Conservation (phyloP, 1,140 invertebrate species). For the Drosophila albomicans region DNA sequence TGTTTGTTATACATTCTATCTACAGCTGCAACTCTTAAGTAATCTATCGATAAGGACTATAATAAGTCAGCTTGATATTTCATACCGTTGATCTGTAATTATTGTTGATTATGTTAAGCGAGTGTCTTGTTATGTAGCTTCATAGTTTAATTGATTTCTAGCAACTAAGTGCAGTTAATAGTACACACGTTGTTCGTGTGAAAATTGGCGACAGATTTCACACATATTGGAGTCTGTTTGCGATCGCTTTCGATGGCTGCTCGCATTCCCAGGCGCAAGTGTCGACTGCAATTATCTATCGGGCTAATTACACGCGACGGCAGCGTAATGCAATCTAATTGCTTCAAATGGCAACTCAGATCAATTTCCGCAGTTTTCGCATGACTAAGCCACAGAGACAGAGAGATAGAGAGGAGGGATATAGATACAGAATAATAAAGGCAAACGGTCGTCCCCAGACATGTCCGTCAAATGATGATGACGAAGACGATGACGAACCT, state of each 20-base stretch:
- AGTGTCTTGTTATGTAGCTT: neutral
- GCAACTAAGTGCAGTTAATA: neutral
- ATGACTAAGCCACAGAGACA: slow-evolving; percentile 11
- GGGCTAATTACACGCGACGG: slow-evolving; percentile 53
- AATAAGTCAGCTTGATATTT: too few species aligned
- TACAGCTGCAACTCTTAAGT: too few species aligned
- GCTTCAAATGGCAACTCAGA: slow-evolving; percentile 46
- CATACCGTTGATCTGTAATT: too few species aligned
- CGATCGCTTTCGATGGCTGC: neutral
- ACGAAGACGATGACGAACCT: slow-evolving; percentile 75
- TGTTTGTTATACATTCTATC: too few species aligned
- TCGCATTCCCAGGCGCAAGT: slow-evolving; percentile 47
- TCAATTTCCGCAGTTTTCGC: slow-evolving; percentile 26
- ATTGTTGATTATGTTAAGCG: neutral
- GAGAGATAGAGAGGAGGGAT: neutral
- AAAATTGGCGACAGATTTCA: slow-evolving; percentile 66
- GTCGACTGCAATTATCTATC: slow-evolving; percentile 65
- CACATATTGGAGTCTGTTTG: slow-evolving; percentile 36
- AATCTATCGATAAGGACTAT: too few species aligned
- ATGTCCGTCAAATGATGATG: slow-evolving; percentile 59
- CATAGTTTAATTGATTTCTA: neutral
- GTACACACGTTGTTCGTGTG: slow-evolving; percentile 45
- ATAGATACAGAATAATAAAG: slow-evolving; percentile 40
- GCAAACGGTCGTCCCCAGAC: slow-evolving; percentile 30
- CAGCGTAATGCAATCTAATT: slow-evolving; percentile 57